Evolutionary conservation across 1,140 invertebrate species (phyloP), one percentile per base, ranked within the genome.

Genomic region (Saxidomus purpurata): DNA sequence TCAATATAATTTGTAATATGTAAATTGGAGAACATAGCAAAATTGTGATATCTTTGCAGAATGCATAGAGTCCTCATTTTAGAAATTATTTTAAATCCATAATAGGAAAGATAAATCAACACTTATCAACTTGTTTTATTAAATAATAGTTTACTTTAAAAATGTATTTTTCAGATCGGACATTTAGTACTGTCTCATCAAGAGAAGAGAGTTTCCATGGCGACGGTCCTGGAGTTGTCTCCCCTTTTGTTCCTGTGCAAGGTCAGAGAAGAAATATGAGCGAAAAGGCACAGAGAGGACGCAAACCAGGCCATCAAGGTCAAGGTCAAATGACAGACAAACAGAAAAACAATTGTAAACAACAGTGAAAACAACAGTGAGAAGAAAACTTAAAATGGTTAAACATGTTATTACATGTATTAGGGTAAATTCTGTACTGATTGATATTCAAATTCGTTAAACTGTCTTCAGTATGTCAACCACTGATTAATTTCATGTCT

Each of bases 171-270:
- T 63, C 59, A 87, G 85, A 84, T 55, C 79, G 49, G 19, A 84
- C 43, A 34, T 76, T 87, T 25, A 67, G 79, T 43, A 61, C 82
- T 9, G 89, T 63, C 19, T 84, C 52, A 8, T 87, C 74, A 13
- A 34, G 80, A 47, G 82, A 89, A 85, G 91, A 91, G 15, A 92
- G 79, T 81, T 92, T 88, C 79, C 84, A 80, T 80, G 85, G 77
- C 38, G 88, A 89, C 28, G 87, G 77, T 9, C 69, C 87, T n/a
- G 74, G 79, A 36, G 79, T 84, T 4, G 90, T 87, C 52, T 76
- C 86, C 63, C 90, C 90, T 67, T 93, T 91, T 89, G 90, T 93
- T 84, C 94, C 94, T 43, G 94, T 94, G n/a, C 94, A 94, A 91
- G 94, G 94, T 85, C 94, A 94, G 71, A 90, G 91, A 86, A 91